phyloP scores from a whole-genome alignment of 2,888 invertebrate species.

The Scelioninae gen. 1 region DNA sequence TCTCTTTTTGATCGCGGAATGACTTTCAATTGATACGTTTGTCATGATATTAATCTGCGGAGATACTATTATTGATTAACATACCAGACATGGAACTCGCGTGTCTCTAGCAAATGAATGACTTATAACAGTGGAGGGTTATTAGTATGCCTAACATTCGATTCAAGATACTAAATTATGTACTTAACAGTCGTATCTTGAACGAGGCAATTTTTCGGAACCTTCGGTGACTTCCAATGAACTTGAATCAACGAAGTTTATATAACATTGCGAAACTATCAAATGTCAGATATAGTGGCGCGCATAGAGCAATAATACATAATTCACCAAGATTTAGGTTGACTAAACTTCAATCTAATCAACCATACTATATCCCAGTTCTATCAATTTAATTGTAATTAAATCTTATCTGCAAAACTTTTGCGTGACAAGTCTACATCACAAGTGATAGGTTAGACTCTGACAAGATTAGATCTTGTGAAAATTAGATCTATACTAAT shows the following conservation, averaged over 20 bases:
- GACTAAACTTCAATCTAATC: conserved; percentile 14
- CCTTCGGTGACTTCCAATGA: conserved; percentile 4
- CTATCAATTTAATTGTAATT: conserved; percentile 23
- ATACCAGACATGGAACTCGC: conserved; percentile 40
- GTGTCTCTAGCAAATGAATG: conserved; percentile 37
- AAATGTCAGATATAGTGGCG: not conserved
- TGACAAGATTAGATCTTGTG: conserved; percentile 22
- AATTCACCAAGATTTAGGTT: not conserved
- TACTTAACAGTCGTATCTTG: not conserved
- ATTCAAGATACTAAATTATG: conserved; percentile 24
- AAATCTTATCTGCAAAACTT: conserved; percentile 8
- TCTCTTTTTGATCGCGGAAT: conserved; percentile 48
- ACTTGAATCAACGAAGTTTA: conserved; percentile 4
- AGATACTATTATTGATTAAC: conserved; percentile 59
- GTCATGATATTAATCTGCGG: conserved; percentile 55
- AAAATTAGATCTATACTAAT: conserved; percentile 49
- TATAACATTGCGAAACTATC: conserved; percentile 1
- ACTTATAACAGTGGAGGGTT: conserved; percentile 32
- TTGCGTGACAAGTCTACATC: conserved; percentile 5
- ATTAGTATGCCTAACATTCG: conserved; percentile 38
- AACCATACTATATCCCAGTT: not conserved
- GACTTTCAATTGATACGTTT: conserved; percentile 51
- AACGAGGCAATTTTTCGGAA: conserved; percentile 4
- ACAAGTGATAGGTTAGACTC: conserved; percentile 10
- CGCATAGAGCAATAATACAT: not conserved